Evolutionary conservation across 30 jellyfish, hydroid and myxozoan species (phyloP).

Genomic region (Mastigias papua): DNA sequence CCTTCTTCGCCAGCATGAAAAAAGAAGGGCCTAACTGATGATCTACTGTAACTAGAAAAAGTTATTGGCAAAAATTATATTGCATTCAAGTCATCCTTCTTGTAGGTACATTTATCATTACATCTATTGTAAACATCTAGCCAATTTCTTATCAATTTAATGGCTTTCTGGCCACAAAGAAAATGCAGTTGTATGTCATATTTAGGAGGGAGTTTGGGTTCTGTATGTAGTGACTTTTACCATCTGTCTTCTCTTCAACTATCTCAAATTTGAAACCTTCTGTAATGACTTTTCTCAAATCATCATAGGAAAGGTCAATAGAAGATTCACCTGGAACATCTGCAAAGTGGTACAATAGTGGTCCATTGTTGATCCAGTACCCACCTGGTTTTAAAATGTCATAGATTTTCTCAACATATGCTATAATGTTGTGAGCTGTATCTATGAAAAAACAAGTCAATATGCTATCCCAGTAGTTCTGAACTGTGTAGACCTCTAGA

Average conservation of each 20-base stretch:
- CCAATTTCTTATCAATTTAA: neutral
- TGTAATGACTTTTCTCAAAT: conserved; percentile 67
- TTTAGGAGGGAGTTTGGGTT: conserved; percentile 85
- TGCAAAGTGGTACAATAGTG: conserved; percentile 95
- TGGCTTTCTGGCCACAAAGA: conserved; percentile 93
- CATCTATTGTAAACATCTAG: too few relatives aligned
- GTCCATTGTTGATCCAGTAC: conserved; percentile 97
- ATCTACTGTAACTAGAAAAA: too few relatives aligned
- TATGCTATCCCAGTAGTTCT: conserved; percentile 75
- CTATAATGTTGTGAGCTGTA: conserved; percentile 97
- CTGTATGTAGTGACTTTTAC: conserved; percentile 71
- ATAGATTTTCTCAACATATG: conserved; percentile 83
- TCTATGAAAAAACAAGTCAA: conserved; percentile 96
- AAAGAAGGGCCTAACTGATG: too few relatives aligned
- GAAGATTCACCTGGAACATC: conserved; percentile 88
- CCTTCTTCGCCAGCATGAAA: too few relatives aligned
- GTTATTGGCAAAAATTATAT: too few relatives aligned
- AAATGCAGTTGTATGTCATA: conserved; percentile 83
- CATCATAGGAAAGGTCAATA: conserved; percentile 92
- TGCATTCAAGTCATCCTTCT: too few relatives aligned
- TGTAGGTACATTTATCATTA: too few relatives aligned
- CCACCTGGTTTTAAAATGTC: conserved; percentile 96
- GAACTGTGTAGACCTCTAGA: conserved; percentile 83
- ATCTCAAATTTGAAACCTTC: conserved; percentile 76
- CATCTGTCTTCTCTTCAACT: conserved; percentile 69